phyloP scores from a whole-genome alignment of 2,113 vertebrate species.

The Calypte anna region DNA sequence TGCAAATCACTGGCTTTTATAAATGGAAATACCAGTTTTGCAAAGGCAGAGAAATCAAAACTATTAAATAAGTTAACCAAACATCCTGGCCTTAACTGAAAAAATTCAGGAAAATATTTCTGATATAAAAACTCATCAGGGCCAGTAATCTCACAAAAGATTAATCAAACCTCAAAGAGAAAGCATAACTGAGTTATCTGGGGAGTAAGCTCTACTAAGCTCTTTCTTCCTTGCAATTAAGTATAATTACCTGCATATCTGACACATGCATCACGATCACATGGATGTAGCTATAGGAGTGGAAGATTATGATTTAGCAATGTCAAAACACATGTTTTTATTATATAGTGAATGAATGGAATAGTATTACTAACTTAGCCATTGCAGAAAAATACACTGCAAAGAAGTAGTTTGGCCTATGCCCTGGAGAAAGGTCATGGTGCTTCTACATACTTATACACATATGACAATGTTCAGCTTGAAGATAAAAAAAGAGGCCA shows the following conservation, averaged over 20 bases:
- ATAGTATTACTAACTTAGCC: background rate
- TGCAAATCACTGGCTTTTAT: background rate
- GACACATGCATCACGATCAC: background rate
- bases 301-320: constrained; percentile 4
- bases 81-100: background rate
- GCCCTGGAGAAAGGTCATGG: background rate
- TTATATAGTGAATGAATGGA: background rate
- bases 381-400: background rate
- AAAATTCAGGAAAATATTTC: background rate
- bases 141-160: background rate
- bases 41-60: background rate
- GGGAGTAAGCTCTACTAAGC: background rate
- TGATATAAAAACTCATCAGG: constrained; percentile 3
- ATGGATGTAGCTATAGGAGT: background rate
- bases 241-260: constrained; percentile 2
- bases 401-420: background rate
- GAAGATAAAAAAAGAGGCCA: constrained; percentile 2
- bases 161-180: constrained; percentile 3
- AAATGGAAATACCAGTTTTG: background rate
- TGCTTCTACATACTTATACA: background rate
- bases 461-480: background rate
- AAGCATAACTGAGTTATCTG: background rate
- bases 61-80: rapidly evolving
- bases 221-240: constrained; percentile 24
- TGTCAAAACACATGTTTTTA: background rate